Conservation (phyloP, 2,888 invertebrate genomes). For the Tridacna crocea region DNA sequence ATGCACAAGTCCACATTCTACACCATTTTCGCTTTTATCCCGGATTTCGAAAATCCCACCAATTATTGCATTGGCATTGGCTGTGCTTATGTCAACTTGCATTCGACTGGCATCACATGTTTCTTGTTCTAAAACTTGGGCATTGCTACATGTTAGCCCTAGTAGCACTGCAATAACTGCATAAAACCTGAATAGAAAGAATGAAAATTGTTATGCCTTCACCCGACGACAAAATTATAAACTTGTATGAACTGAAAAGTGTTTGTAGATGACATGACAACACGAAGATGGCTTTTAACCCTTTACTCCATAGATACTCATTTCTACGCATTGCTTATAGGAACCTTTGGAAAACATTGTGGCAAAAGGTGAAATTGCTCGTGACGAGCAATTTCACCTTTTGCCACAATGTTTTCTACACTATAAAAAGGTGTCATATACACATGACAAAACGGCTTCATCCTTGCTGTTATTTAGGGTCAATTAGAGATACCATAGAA, state of each 20-base stretch:
- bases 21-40: constrained; percentile 51
- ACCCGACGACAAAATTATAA: neutral
- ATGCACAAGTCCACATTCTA: constrained; percentile 68
- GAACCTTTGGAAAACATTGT: too few relatives aligned
- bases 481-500: too few relatives aligned
- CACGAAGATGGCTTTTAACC: too few relatives aligned
- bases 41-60: constrained; percentile 73
- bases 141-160: constrained; percentile 4
- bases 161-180: constrained; percentile 14
- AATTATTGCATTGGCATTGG: constrained; percentile 69
- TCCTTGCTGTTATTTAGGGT: too few relatives aligned
- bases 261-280: too few relatives aligned
- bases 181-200: neutral
- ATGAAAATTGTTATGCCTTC: neutral
- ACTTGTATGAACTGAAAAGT: neutral
- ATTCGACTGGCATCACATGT: constrained; percentile 67
- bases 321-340: too few relatives aligned
- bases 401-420: too few relatives aligned
- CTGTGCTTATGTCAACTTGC: constrained; percentile 56
- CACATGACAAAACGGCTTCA: too few relatives aligned
- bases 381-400: too few relatives aligned
- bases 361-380: too few relatives aligned
- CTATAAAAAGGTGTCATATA: too few relatives aligned
- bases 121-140: constrained; percentile 66
- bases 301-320: too few relatives aligned